Evolutionary conservation across 2,113 vertebrate genomes (phyloP).

Genomic region (Syrmaticus mikado): DNA sequence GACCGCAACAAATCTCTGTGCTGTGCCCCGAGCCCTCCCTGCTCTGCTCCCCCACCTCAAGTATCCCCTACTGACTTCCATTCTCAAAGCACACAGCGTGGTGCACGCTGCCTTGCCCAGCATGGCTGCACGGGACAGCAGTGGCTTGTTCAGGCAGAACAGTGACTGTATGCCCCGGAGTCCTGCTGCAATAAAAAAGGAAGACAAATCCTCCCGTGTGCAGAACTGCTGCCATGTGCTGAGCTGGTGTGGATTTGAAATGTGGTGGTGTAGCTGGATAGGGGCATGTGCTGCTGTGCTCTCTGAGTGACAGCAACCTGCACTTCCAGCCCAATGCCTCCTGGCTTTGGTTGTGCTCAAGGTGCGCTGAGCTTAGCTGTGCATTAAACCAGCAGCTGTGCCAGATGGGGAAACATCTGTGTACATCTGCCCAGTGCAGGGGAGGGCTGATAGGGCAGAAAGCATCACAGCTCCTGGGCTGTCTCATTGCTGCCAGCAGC

Average conservation of each 20-base stretch:
- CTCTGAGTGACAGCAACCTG: not conserved
- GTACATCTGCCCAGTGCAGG: not conserved
- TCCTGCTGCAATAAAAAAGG: not conserved
- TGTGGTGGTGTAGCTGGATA: too few species aligned
- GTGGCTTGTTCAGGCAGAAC: not conserved
- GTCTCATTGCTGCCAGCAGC: not conserved
- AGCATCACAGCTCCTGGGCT: not conserved
- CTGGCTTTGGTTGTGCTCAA: not conserved
- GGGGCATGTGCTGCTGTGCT: not conserved
- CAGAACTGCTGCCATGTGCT: too few species aligned
- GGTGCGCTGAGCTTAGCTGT: not conserved
- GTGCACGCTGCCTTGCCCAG: not conserved
- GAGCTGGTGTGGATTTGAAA: too few species aligned
- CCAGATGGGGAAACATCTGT: constrained; percentile 18
- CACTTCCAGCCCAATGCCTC: not conserved
- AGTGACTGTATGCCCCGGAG: not conserved
- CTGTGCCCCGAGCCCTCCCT: not conserved
- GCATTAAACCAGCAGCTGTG: not conserved
- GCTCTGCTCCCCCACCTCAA: not conserved
- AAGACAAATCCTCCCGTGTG: not conserved
- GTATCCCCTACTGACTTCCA: not conserved
- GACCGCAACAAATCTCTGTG: not conserved
- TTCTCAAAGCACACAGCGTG: too few species aligned
- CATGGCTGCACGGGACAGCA: not conserved
- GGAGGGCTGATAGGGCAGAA: not conserved